These are phyloP conservation scores for Mermis nigrescens DNA, from an alignment of 2,888 invertebrate genomes.

Conservation along the genomic window DNA sequence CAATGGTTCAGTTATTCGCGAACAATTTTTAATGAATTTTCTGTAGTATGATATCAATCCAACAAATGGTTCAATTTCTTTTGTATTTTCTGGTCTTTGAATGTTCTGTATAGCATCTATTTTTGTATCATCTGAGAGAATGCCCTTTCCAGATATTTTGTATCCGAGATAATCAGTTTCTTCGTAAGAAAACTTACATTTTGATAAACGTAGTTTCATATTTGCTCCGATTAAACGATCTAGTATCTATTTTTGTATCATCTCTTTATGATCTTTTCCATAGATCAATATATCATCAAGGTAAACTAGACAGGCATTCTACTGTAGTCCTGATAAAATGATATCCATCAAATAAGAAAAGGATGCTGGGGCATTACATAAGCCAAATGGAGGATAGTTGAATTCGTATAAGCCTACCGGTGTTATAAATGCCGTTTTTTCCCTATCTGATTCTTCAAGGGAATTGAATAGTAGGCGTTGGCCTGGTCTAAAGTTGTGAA, in stretches of 20 bases:
- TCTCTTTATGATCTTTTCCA: not conserved
- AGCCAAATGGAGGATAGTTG: too few relatives aligned
- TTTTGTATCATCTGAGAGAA: not conserved
- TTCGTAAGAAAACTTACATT: not conserved
- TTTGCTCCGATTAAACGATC: not conserved
- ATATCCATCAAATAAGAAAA: too few relatives aligned
- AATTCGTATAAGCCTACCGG: too few relatives aligned
- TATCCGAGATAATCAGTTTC: not conserved
- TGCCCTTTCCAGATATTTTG: not conserved
- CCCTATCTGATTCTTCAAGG: constrained; percentile 11
- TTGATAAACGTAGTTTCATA: not conserved
- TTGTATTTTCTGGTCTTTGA: not conserved
- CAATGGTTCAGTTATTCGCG: not conserved
- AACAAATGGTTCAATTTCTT: not conserved
- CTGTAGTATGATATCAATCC: too few relatives aligned
- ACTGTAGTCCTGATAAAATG: too few relatives aligned
- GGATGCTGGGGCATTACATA: too few relatives aligned
- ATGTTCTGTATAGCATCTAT: not conserved
- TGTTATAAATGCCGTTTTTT: constrained; percentile 20
- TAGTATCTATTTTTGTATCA: not conserved
- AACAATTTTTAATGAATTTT: too few relatives aligned
- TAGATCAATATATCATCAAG: constrained; percentile 18
- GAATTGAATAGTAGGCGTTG: too few relatives aligned
- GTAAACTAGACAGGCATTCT: constrained; percentile 17
- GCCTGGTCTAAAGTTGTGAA: too few relatives aligned